A percentile compares a stretch with the other conserved stretches of the same genome.
phyloP scores from a whole-genome alignment of 2,797 vertebrate genomes.

The Pitangus sulphuratus region DNA sequence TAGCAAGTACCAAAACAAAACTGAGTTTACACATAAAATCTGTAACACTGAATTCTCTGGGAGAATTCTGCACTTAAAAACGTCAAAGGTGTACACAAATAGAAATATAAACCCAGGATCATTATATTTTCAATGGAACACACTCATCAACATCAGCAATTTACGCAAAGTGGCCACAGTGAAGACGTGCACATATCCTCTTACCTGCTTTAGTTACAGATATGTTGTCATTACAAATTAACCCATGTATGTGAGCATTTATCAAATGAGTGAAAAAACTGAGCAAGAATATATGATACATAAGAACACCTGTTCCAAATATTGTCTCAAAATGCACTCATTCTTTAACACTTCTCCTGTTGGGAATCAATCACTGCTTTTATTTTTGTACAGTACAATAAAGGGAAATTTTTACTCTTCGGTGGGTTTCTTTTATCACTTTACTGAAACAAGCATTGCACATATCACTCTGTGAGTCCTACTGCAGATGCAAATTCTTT shows the following conservation, averaged over 20 bases:
- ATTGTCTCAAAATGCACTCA: neutral
- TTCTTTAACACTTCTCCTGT: neutral
- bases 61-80: neutral
- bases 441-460: neutral
- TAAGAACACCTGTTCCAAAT: neutral
- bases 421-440: neutral
- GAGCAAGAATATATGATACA: neutral
- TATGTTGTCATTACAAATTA: neutral
- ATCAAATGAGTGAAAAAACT: neutral
- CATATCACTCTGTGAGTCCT: neutral
- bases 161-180: neutral
- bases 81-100: neutral
- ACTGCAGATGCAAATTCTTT: neutral
- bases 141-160: neutral
- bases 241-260: accelerated
- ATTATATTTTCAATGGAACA: neutral
- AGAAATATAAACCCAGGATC: neutral
- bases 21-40: neutral
- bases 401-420: neutral
- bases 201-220: neutral
- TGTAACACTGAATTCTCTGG: neutral
- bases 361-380: neutral
- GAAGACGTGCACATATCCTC: neutral
- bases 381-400: neutral
- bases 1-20: neutral